Base-by-base conservation (phyloP, 2,113 vertebrate species). In the Riparia riparia region DNA sequence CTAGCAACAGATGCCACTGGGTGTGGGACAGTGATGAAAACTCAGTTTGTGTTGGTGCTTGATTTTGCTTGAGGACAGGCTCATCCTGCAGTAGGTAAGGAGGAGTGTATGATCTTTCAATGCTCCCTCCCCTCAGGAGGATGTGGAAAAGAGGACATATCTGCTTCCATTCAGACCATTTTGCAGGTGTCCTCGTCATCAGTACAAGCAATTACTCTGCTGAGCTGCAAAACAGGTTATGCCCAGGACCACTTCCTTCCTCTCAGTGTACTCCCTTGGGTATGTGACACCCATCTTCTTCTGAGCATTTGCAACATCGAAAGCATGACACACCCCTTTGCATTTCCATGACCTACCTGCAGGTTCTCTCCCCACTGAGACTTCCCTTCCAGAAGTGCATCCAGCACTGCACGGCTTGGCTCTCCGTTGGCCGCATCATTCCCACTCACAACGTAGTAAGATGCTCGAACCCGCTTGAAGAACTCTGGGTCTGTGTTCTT, bases 401-500 rank as follows among this genome's bases (percentile, higher is more conserved):
- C 99, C 66, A 99, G 95, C 89, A 99, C 99, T 3, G 98, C 97
- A 12, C 99, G 98, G 96, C 99, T 99, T 1, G 99, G 99, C 85
- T 99, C 99, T 8, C 98, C 99, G 1, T 98, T 98, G 82, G 98
- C 96, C 15, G 98, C 95, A 45, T 99, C 99, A 3, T 99, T 99
- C 45, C 99, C 99, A 71, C 99, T 99, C 91, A 99, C 99, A 80
- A 99, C 99, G 12, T 99, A 99, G 49, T 99, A 99, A 0, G 99
- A 98, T 2, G 99, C 99, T 65, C 99, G 99, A 54, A 99, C 97
- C 16, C 99, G 98, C 86, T 98, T 99, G 97, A 99, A 99, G 97
- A 99, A 99, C 97, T 99, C 99, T 13, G 98, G 98, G 87, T 99
- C 99, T 20, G 99, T 98, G 77, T 99, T 99, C 98, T 99, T 99